Base-by-base conservation (phyloP, 2,888 invertebrate genomes). In the Eremobia ochroleuca region DNA sequence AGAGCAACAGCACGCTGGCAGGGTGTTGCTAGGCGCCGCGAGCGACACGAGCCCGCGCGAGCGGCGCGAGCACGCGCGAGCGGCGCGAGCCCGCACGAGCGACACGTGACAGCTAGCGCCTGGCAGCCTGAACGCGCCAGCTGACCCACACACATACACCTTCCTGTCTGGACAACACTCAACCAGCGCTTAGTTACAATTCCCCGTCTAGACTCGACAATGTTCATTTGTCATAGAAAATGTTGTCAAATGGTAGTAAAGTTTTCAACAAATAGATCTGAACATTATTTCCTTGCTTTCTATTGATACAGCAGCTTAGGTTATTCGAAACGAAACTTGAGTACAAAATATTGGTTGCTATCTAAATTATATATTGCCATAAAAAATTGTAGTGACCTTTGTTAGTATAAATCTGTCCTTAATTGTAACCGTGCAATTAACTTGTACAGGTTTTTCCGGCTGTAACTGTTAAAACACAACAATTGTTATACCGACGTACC, bases 1-100 rank as follows among this genome's bases (percentile, higher is more conserved):
- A 92, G 64, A 90, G 79, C 77, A 85, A 85, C 73, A 92, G 87
- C 87, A 87, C 92, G 28, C 94, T 85, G 40, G 49, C 78, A 43
- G 74, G 83, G 0, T 84, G 72, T 1, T 85, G 83, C 86, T 82
- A 85, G 78, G 5, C 25, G 58, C 25, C 4, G 25, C 1, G 18
- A n/a, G 55, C 28, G 58, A 25, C n/a, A 4, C 11, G 13, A n/a
- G 43, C 15, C 2, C 59, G 49, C 49, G 9, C 49, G 49, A 49
- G 49, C 49, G 21, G 8, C 52, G 25, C 52, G 52, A 52, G 52
- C 52, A 2, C 52, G 52, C 52, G 2, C 52, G 52, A 52, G 52
- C 52, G 52, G n/a, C n/a, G n/a, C 8, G 13, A n/a, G 43, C 18
- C 13, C 59, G 52, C 52, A n/a, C 52, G 52, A n/a, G 61, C 46